phyloP scores from a whole-genome alignment of 2,888 invertebrate species.

The Nomada flava region DNA sequence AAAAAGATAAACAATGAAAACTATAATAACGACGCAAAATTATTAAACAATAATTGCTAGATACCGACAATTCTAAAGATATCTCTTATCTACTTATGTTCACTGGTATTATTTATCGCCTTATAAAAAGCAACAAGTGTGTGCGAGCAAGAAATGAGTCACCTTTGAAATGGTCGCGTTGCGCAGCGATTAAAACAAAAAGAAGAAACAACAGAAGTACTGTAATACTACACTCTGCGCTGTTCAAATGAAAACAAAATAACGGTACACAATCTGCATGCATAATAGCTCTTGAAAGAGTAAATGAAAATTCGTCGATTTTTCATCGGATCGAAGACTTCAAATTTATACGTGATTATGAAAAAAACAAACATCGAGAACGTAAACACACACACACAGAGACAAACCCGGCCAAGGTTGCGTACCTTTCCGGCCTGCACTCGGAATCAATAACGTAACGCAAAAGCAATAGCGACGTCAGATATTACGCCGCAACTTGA shows the following conservation, averaged over 20 bases:
- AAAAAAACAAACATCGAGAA: constrained; percentile 8
- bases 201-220: neutral
- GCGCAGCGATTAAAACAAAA: constrained; percentile 31
- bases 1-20: neutral
- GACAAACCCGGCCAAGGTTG: constrained; percentile 57
- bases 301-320: neutral
- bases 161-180: constrained; percentile 45
- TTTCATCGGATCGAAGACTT: neutral
- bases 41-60: neutral
- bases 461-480: neutral
- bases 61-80: neutral
- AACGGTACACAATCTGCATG: neutral
- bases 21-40: neutral
- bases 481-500: neutral
- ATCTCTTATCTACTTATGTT: neutral
- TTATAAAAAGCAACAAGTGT: constrained; percentile 27
- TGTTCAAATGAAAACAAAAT: neutral
- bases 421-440: neutral
- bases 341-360: neutral
- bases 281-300: neutral
- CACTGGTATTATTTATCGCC: neutral
- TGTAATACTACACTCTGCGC: neutral
- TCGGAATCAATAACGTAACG: constrained; percentile 31
- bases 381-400: constrained; percentile 27
- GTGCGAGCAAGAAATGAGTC: constrained; percentile 52